Conservation (phyloP, 2,888 invertebrate species). For the Conchocele bisecta region DNA sequence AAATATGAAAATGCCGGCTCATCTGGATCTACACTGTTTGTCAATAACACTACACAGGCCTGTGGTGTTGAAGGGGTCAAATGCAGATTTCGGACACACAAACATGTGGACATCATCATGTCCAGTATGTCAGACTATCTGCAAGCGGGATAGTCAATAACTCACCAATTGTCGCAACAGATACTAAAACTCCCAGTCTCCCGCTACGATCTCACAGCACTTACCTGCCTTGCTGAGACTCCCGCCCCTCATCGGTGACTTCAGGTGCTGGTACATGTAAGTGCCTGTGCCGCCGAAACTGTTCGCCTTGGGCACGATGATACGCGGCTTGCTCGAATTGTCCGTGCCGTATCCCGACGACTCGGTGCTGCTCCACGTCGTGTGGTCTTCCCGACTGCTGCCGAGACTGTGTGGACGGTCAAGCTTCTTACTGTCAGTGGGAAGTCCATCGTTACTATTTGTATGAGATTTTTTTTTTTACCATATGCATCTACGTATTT, state of each 20-base stretch:
- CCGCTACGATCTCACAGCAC: too few species aligned
- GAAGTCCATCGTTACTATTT: not conserved
- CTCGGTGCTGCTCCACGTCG: constrained; percentile 86
- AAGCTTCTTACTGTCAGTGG: constrained; percentile 49
- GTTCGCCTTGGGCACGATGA: constrained; percentile 91
- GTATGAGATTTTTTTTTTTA: too few species aligned
- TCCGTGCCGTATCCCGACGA: constrained; percentile 83
- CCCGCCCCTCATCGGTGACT: constrained; percentile 57
- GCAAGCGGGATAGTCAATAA: too few species aligned
- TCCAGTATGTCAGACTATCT: too few species aligned
- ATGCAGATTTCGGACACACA: too few species aligned
- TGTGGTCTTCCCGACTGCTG: constrained; percentile 84
- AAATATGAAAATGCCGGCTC: too few species aligned
- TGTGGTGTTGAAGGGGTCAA: too few species aligned
- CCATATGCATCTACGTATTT: too few species aligned
- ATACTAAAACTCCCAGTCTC: too few species aligned
- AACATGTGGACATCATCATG: too few species aligned
- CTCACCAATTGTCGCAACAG: not conserved
- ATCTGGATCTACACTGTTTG: too few species aligned
- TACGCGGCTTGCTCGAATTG: constrained; percentile 71
- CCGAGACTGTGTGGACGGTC: constrained; percentile 69
- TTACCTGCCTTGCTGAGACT: constrained; percentile 71
- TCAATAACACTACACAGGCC: too few species aligned
- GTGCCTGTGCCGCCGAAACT: constrained; percentile 88
- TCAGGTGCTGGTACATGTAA: constrained; percentile 42